These are phyloP conservation scores for Drosophila tanythrix DNA, from an alignment of 2,888 invertebrate species.

Conservation along the genomic window DNA sequence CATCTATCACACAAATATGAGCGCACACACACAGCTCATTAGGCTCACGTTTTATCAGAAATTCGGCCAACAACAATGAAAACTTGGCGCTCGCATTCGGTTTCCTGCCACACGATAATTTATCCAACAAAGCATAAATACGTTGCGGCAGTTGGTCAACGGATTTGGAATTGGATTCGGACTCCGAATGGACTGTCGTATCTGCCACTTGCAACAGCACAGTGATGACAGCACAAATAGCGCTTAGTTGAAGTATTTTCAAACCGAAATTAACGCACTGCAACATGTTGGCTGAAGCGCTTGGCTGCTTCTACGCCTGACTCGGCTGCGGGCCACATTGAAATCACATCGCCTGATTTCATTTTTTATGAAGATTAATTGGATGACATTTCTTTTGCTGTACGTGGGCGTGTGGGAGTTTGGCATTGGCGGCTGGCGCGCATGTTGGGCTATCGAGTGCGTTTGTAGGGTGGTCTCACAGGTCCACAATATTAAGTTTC, in stretches of 20 bases:
- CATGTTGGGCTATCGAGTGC: constrained; percentile 44
- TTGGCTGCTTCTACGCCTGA: constrained; percentile 51
- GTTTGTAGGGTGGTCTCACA: constrained; percentile 40
- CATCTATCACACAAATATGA: constrained; percentile 46
- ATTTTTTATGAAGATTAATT: constrained; percentile 79
- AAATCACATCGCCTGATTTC: constrained; percentile 75
- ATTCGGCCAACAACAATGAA: constrained; percentile 70
- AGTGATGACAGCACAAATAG: constrained; percentile 31
- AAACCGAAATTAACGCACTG: constrained; percentile 49
- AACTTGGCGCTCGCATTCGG: constrained; percentile 74
- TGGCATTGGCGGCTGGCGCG: constrained; percentile 9
- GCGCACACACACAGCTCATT: constrained; percentile 56
- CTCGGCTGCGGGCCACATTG: constrained; percentile 33
- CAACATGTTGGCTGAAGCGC: constrained; percentile 67
- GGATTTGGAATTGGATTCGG: constrained; percentile 13
- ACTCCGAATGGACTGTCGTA: constrained; percentile 5
- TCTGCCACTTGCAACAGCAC: constrained; percentile 14
- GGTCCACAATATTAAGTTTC: constrained; percentile 65
- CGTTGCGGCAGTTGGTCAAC: constrained; percentile 58
- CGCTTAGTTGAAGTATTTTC: constrained; percentile 48
- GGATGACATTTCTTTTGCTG: constrained; percentile 66
- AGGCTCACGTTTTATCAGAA: constrained; percentile 81
- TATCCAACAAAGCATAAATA: constrained; percentile 61
- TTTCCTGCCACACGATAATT: constrained; percentile 58
- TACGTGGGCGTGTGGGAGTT: constrained; percentile 4